phyloP scores from a whole-genome alignment of 2,888 invertebrate genomes.

The Cantharis rufa region DNA sequence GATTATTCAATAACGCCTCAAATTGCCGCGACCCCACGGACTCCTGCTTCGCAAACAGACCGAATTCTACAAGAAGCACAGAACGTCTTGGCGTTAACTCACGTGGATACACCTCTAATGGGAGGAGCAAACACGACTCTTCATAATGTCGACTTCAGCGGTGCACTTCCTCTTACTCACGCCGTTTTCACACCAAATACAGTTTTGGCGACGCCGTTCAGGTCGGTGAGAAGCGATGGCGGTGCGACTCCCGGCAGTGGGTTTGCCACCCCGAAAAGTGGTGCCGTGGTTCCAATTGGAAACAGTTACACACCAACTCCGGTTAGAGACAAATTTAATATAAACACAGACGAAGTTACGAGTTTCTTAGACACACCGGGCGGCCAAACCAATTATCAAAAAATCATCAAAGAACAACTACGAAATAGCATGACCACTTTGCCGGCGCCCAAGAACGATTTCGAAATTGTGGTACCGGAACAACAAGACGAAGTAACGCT shows the following conservation, averaged over 20 bases:
- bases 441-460: conserved; percentile 94
- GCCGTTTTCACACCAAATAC: conserved; percentile 86
- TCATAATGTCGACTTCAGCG: conserved; percentile 85
- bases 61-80: conserved; percentile 92
- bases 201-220: conserved; percentile 84
- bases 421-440: conserved; percentile 78
- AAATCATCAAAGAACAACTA: conserved; percentile 73
- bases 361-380: conserved; percentile 70
- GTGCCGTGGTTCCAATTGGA: conserved; percentile 53
- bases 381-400: conserved; percentile 68
- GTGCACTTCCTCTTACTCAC: conserved; percentile 75
- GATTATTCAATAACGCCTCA: conserved; percentile 85
- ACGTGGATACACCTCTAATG: conserved; percentile 96
- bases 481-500: conserved; percentile 63
- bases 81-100: conserved; percentile 97
- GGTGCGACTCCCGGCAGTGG: conserved; percentile 66
- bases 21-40: conserved; percentile 75
- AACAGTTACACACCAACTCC: conserved; percentile 69
- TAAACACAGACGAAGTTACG: conserved; percentile 85
- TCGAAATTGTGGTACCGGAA: conserved; percentile 96
- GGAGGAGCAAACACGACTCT: conserved; percentile 95
- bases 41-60: conserved; percentile 84
- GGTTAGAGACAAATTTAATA: conserved; percentile 90
- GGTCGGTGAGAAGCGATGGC: conserved; percentile 70
- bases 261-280: conserved; percentile 61